These are phyloP conservation scores for Campoletis raptor DNA, from an alignment of 2,888 invertebrate species.

Conservation along the genomic window DNA sequence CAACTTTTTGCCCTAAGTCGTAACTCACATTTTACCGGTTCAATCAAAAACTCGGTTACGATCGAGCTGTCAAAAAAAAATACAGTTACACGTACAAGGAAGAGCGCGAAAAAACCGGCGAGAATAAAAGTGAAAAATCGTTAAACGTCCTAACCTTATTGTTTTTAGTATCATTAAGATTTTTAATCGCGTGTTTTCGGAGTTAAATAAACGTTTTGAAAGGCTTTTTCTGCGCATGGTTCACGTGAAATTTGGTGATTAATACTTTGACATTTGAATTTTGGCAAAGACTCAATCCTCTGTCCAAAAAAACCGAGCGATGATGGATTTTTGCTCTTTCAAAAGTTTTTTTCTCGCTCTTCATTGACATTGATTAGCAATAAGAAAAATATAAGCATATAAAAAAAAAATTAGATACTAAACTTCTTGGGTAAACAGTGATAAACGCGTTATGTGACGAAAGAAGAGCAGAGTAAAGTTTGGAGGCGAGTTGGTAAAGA, in stretches of 20 bases:
- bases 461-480: conserved; percentile 12
- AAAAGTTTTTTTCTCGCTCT: neutral
- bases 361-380: neutral
- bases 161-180: neutral
- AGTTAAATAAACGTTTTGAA: neutral
- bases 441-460: conserved; percentile 57
- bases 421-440: neutral
- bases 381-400: neutral
- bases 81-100: neutral
- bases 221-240: neutral
- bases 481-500: conserved; percentile 3
- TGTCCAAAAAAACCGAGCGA: too few relatives aligned
- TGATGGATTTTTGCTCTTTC: neutral
- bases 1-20: neutral
- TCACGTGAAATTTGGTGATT: neutral
- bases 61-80: conserved; percentile 2
- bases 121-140: conserved; percentile 20
- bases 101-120: neutral
- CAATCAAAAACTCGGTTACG: neutral
- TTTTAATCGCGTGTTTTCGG: neutral
- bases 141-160: conserved; percentile 32
- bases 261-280: neutral
- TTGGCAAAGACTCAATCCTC: neutral
- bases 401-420: neutral
- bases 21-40: neutral